phyloP scores from a whole-genome alignment of 2,113 vertebrate genomes.

The Tinamus guttatus region DNA sequence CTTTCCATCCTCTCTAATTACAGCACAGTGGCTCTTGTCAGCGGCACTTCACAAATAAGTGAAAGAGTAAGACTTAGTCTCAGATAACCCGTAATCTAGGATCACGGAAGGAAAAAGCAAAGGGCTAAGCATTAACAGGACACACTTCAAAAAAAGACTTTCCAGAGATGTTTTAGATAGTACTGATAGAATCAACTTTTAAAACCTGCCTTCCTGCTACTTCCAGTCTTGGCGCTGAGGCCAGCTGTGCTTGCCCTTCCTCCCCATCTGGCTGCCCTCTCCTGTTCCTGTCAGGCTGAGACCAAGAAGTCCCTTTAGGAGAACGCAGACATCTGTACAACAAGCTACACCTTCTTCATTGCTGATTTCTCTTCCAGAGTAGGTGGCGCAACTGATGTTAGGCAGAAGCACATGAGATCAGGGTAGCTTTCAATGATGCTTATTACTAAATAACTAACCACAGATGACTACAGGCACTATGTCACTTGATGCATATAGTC shows the following conservation, averaged over 20 bases:
- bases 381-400: not conserved
- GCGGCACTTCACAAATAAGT: not conserved
- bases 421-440: not conserved
- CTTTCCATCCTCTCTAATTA: not conserved
- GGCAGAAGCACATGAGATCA: not conserved
- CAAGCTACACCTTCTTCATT: not conserved
- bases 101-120: not conserved
- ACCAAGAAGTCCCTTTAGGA: not conserved
- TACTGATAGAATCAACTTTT: not conserved
- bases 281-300: not conserved
- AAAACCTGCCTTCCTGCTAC: not conserved
- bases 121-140: not conserved
- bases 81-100: not conserved
- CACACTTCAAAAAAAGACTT: not conserved
- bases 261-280: not conserved
- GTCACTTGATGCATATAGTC: not conserved
- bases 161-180: not conserved
- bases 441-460: not conserved
- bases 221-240: not conserved
- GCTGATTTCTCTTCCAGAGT: not conserved
- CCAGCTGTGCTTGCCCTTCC: not conserved
- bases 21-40: not conserved
- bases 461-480: not conserved
- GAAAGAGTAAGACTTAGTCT: not conserved
- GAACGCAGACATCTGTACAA: not conserved